A percentile compares a stretch with the other conserved stretches of the same genome.
phyloP scores from a whole-genome alignment of 2,797 vertebrate genomes.

The Crax fasciolata region DNA sequence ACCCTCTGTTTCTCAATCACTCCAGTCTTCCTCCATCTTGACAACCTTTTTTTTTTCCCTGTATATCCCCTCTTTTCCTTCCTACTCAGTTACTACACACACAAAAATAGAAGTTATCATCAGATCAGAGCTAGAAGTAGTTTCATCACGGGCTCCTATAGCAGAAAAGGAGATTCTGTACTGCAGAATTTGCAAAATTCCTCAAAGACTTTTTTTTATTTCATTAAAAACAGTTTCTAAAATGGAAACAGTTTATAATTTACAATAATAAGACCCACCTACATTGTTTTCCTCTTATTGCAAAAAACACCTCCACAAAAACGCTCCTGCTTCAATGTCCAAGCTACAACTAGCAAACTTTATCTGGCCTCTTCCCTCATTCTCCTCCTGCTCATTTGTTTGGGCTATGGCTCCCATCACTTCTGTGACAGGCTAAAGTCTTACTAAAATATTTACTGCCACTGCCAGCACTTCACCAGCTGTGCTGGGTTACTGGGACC shows the following conservation, averaged over 20 bases:
- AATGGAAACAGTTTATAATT: neutral
- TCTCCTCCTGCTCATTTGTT: neutral
- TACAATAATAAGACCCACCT: neutral
- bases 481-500: neutral
- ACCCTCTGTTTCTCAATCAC: neutral
- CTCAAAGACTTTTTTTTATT: neutral
- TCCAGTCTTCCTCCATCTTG: neutral
- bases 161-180: neutral
- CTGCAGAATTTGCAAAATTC: neutral
- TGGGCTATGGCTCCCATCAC: neutral
- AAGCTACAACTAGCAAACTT: neutral
- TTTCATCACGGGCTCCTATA: neutral
- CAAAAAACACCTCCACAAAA: neutral
- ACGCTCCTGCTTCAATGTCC: neutral
- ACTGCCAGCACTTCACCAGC: neutral
- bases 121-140: neutral
- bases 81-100: neutral
- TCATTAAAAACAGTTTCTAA: neutral
- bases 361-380: neutral
- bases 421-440: neutral
- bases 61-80: fast-evolving
- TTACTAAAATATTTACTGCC: neutral
- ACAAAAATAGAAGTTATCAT: neutral
- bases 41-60: neutral
- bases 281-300: neutral